Evolutionary conservation across 2,797 vertebrate species (phyloP).

Genomic region (Sebastes hopkinsi): DNA sequence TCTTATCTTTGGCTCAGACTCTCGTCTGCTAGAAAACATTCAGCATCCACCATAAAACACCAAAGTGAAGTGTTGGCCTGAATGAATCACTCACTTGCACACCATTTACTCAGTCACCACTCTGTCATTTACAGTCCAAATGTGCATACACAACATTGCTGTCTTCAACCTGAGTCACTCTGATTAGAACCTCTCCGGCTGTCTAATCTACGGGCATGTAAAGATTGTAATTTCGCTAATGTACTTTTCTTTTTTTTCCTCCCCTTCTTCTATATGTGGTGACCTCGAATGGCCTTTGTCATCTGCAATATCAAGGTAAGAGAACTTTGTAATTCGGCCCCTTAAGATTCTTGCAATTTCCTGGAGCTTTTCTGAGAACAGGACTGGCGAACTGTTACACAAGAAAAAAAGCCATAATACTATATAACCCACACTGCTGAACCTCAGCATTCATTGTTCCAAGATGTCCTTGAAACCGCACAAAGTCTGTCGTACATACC

Average conservation of each 20-base stretch:
- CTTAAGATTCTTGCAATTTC: background rate
- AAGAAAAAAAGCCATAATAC: background rate
- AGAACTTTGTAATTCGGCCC: constrained; percentile 23
- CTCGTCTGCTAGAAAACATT: background rate
- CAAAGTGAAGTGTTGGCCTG: background rate
- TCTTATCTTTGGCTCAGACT: background rate
- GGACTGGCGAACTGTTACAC: background rate
- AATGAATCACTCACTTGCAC: background rate
- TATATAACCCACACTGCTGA: background rate
- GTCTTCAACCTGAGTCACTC: background rate
- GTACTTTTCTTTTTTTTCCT: background rate
- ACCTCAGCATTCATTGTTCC: background rate
- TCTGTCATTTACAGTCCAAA: background rate
- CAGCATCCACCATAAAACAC: background rate
- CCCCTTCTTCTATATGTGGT: constrained; percentile 20
- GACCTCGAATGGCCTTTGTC: constrained; percentile 9
- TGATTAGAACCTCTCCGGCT: background rate
- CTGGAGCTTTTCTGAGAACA: background rate
- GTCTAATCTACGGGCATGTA: background rate
- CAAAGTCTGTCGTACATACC: background rate
- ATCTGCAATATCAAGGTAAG: constrained; percentile 75
- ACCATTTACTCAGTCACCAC: background rate
- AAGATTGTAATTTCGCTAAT: constrained; percentile 33
- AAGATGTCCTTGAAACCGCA: constrained; percentile 16
- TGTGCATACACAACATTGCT: background rate